Evolutionary conservation across 2,797 vertebrate genomes (phyloP), one percentile per base, ranked within the genome.

Genomic region (Steatocranus sp.): DNA sequence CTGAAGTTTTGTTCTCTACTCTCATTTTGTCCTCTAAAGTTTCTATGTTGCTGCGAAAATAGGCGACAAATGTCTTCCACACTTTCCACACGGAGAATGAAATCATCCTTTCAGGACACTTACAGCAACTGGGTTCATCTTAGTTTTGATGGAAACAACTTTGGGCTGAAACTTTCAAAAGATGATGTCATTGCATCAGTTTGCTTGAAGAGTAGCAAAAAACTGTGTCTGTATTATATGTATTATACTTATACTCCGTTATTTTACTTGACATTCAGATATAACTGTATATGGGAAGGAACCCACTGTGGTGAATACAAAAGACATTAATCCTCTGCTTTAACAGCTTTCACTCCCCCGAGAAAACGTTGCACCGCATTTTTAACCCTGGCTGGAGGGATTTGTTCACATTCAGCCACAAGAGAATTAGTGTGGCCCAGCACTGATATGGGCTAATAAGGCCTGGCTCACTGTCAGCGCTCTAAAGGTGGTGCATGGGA

Each of bases 31-130:
- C 53, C 81, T 84, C 27, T 41, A 34, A 86, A 76, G 79, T 90
- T 82, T 87, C 14, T 27, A 8, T 23, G 84, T 36, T n/a, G 75
- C 77, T 83, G 88, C 54, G 76, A 86, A 88, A 87, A 83, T 68
- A 63, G 80, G 46, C 34, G 56, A 87, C 76, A 86, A 83, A 89
- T 80, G 76, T 80, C 74, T 83, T 79, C 51, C 51, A 70, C 84
- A 76, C 66, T 81, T 68, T 82, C 51, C 50, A 78, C 82, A 23
- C 50, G 12, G 61, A 70, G 75, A 15, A 68, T 61, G 51, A 58
- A 82, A 53, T 79, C 63, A n/a, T 61, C 76, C 75, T 68, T 66
- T 58, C 8, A 2, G 79, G 81, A 82, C 81, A 18, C 80, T 84
- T 25, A 0, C 10, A 27, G 79, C 49, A 17, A 4, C 80, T 18